Conservation (phyloP, 2,888 invertebrate genomes). For the Neoascia interrupta region DNA sequence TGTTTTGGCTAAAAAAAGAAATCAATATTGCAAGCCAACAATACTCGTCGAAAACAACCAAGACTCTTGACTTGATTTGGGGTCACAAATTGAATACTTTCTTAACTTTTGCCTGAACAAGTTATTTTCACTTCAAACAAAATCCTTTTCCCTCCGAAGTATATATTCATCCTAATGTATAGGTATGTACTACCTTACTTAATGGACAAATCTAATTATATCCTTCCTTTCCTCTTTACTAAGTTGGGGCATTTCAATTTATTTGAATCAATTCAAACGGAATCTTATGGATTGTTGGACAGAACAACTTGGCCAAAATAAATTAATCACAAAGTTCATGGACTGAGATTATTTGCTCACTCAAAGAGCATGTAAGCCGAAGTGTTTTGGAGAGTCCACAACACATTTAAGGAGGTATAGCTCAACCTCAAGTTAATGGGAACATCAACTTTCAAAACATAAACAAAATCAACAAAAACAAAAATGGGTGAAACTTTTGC, state of each 20-base stretch:
- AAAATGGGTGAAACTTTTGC: constrained; percentile 10
- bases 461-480: constrained; percentile 20
- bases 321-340: constrained; percentile 7
- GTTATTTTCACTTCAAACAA: too few species aligned
- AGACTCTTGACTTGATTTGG: too few species aligned
- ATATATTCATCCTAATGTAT: too few species aligned
- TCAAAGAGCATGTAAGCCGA: background rate
- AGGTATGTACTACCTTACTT: constrained; percentile 21
- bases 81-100: too few species aligned
- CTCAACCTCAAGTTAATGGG: constrained; percentile 18
- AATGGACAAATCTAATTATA: constrained; percentile 16
- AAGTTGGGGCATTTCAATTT: too few species aligned
- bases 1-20: too few species aligned
- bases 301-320: background rate
- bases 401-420: background rate
- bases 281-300: too few species aligned
- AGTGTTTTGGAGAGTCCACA: background rate
- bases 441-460: constrained; percentile 43
- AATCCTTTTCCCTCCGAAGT: too few species aligned
- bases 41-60: too few species aligned
- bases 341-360: constrained; percentile 24
- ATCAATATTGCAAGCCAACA: too few species aligned
- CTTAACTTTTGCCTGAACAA: too few species aligned
- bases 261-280: constrained; percentile 16
- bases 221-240: too few species aligned